Conservation (phyloP, 1,140 invertebrate genomes). For the Cyrtorhinus lividipennis region DNA sequence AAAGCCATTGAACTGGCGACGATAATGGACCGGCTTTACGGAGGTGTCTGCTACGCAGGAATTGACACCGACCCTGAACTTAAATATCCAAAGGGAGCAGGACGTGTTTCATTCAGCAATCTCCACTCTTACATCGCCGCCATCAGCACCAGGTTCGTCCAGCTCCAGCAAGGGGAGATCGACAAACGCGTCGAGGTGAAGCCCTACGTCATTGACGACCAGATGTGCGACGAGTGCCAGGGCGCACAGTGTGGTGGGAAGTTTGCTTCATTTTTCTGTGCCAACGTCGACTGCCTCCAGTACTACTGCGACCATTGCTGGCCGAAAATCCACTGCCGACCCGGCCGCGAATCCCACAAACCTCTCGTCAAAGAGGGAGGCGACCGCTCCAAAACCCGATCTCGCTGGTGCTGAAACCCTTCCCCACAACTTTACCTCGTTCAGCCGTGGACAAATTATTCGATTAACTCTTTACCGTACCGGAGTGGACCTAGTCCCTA, state of each 20-base stretch:
- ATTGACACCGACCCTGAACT: slow-evolving; percentile 99
- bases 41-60: slow-evolving; percentile 97
- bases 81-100: slow-evolving; percentile 99
- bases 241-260: slow-evolving; percentile 91
- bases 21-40: slow-evolving; percentile 98
- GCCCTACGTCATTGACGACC: slow-evolving; percentile 97
- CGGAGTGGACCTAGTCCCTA: too few relatives aligned
- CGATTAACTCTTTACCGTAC: too few relatives aligned
- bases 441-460: too few relatives aligned
- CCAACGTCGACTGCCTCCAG: slow-evolving; percentile 95
- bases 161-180: slow-evolving; percentile 95
- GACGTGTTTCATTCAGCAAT: slow-evolving; percentile 95
- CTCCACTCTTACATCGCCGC: slow-evolving; percentile 98
- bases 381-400: slow-evolving; percentile 77
- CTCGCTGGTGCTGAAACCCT: slow-evolving; percentile 90
- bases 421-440: too few relatives aligned
- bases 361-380: slow-evolving; percentile 97
- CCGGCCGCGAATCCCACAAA: slow-evolving; percentile 96
- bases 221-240: slow-evolving; percentile 99
- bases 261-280: slow-evolving; percentile 98
- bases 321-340: slow-evolving; percentile 93
- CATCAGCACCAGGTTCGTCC: slow-evolving; percentile 95
- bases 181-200: slow-evolving; percentile 95
- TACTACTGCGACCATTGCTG: slow-evolving; percentile 99
- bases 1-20: slow-evolving; percentile 67